These are phyloP conservation scores for Limonius californicus DNA, from an alignment of 1,140 invertebrate genomes.

Conservation along the genomic window DNA sequence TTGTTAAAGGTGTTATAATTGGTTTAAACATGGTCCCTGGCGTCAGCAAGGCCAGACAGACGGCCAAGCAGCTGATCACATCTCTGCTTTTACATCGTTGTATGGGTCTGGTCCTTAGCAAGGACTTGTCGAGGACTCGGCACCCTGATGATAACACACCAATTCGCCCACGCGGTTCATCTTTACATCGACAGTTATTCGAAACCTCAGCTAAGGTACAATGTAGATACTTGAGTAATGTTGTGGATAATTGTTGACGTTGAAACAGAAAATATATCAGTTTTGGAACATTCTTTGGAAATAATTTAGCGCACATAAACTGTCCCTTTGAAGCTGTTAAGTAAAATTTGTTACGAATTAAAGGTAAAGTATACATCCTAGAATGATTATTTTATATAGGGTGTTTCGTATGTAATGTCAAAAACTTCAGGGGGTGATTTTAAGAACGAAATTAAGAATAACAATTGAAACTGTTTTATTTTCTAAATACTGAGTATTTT, in stretches of 20 bases:
- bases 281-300: no score
- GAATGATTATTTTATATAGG: no score
- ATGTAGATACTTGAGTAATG: not conserved
- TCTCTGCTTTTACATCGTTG: constrained; percentile 23
- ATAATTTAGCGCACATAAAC: no score
- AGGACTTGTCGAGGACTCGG: constrained; percentile 19
- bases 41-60: constrained; percentile 40
- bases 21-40: constrained; percentile 42
- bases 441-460: no score
- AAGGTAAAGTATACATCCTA: no score
- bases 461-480: no score
- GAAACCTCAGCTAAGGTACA: not conserved
- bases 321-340: no score
- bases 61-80: constrained; percentile 23
- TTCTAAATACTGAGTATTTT: no score
- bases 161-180: constrained; percentile 25
- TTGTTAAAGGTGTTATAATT: constrained; percentile 46
- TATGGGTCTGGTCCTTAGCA: constrained; percentile 20
- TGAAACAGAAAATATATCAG: not conserved
- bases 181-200: constrained; percentile 10
- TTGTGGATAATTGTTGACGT: not conserved
- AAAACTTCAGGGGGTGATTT: no score
- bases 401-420: no score
- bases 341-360: no score
- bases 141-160: constrained; percentile 10